Base-by-base conservation (phyloP, 2,888 invertebrate genomes). In the Drosophila subquinaria region DNA sequence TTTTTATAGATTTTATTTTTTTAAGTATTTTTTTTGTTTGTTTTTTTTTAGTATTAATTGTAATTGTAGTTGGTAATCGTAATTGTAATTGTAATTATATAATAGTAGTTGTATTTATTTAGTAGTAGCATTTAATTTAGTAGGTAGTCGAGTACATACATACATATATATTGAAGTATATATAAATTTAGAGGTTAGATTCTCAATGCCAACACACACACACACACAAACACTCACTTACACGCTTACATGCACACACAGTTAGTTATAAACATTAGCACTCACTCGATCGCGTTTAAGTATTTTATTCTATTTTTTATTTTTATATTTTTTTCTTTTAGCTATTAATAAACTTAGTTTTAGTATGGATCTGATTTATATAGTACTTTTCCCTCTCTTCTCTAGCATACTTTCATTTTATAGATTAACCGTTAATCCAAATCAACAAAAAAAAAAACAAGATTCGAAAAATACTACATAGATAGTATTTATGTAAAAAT, bases 91-190 rank as follows among this genome's bases (percentile, higher is more conserved):
- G 43, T 76, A 59, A 62, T 62, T 52, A 48, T 76, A 53, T 50
- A 57, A n/a, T 69, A 47, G 23, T 69, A 56, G 43, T 68, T 45
- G 69, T 73, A 45, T 59, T 64, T 68, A 64, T 59, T 64, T 73
- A 64, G 53, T 72, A 68, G 60, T 69, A 61, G 60, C 48, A 52
- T 71, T 72, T 77, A 77, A 64, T 79, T 59, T 59, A 71, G 66
- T 78, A 88, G 73, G 64, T 82, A 69, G 73, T 82, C 66, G 83
- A 88, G 78, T 87, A 82, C 69, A 81, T 81, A 86, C 64, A 61
- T 30, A 51, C 27, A 27, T 45, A 81, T 81, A 86, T 67, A 57
- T 40, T 60, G 66, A 77, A 77, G 76, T 77, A 81, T 30, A 30
- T 30, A 82, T 85, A 82, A 71, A 79, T 71, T 88, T 88, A 70